Conservation (phyloP, 2,888 invertebrate species). For the Magallana nippona region DNA sequence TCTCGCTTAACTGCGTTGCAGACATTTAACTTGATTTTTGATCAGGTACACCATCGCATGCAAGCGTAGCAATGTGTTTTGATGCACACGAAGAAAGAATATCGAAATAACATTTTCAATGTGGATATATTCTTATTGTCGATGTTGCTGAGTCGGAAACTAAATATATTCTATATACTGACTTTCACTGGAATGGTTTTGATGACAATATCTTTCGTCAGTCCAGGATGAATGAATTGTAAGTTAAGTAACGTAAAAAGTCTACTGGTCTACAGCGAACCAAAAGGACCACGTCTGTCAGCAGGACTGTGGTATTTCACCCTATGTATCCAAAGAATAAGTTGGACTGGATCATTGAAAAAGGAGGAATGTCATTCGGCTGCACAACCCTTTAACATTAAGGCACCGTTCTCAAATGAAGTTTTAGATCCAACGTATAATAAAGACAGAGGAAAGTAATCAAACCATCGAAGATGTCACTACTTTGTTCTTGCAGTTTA, state of each 20-base stretch:
- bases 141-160: neutral
- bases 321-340: slow-evolving; percentile 4
- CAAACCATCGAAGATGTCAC: too few species aligned
- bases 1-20: neutral
- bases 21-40: too few species aligned
- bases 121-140: neutral
- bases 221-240: slow-evolving; percentile 21
- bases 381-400: too few species aligned
- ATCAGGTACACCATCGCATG: neutral
- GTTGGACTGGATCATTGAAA: too few species aligned
- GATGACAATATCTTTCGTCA: slow-evolving; percentile 23
- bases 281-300: neutral
- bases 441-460: too few species aligned
- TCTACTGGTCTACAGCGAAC: too few species aligned
- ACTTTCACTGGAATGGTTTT: slow-evolving; percentile 17
- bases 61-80: slow-evolving; percentile 34
- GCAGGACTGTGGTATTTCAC: slow-evolving; percentile 35
- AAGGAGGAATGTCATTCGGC: too few species aligned
- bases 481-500: too few species aligned
- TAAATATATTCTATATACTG: neutral
- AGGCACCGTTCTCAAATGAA: too few species aligned
- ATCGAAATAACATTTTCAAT: neutral
- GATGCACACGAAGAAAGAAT: neutral
- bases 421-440: too few species aligned
- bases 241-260: neutral